Percentiles rank a stretch among this genome's conserved stretches.
Evolutionary conservation across 2,888 invertebrate species (phyloP).

Genomic region (Pristionchus mayeri): DNA sequence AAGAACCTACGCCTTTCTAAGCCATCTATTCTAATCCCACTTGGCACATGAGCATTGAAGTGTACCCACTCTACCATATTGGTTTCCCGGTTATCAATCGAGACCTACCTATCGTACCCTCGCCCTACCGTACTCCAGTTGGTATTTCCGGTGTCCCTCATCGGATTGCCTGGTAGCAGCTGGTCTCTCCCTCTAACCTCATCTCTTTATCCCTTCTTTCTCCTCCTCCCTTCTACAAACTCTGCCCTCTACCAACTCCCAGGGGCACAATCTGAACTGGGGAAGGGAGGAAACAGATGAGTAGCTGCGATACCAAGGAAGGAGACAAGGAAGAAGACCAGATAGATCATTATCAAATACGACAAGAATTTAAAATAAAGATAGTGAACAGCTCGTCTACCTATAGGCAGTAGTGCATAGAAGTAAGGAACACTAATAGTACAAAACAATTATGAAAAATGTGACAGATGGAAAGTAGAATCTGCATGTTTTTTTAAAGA

Average conservation of each 20-base stretch:
- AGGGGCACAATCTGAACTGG: neutral
- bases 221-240: neutral
- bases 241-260: neutral
- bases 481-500: too few species aligned
- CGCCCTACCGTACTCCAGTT: constrained; percentile 5
- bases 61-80: neutral
- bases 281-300: neutral
- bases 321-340: constrained; percentile 3
- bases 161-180: constrained; percentile 3
- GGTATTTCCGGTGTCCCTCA: constrained; percentile 4
- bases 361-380: too few species aligned
- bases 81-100: neutral
- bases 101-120: neutral
- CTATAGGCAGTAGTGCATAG: too few species aligned
- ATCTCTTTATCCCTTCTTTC: neutral
- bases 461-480: too few species aligned
- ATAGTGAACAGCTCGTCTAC: too few species aligned
- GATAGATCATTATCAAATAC: too few species aligned
- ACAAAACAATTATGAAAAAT: too few species aligned
- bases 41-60: constrained; percentile 1
- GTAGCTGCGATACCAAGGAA: constrained; percentile 20
- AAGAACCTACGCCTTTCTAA: too few species aligned
- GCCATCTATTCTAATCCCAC: neutral
- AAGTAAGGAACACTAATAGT: too few species aligned
- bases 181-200: neutral